These are phyloP conservation scores for Choloepus didactylus DNA, from an alignment of 2,797 vertebrate genomes.

Conservation along the genomic window DNA sequence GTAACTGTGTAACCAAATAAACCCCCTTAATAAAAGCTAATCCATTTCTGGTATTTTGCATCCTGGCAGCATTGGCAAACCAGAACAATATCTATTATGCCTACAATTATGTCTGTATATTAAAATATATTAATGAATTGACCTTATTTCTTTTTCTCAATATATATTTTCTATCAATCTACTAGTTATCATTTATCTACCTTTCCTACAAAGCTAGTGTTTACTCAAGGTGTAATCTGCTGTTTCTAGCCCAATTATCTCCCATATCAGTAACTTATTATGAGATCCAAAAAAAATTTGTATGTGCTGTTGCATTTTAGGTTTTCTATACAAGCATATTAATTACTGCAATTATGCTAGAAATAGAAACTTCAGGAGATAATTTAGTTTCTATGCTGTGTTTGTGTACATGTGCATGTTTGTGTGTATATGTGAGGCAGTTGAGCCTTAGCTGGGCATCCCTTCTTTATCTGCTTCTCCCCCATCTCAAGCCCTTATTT, in stretches of 20 bases:
- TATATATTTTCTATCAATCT: too few relatives aligned
- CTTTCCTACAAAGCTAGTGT: too few relatives aligned
- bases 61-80: too few relatives aligned
- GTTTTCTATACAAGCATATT: not conserved
- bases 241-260: not conserved
- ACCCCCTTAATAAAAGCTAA: too few relatives aligned
- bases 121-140: too few relatives aligned
- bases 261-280: not conserved
- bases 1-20: too few relatives aligned
- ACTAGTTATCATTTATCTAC: too few relatives aligned
- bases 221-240: not conserved
- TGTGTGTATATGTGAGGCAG: not conserved
- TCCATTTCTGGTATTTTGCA: too few relatives aligned
- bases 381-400: not conserved
- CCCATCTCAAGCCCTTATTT: too few relatives aligned
- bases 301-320: not conserved
- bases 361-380: not conserved
- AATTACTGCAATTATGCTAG: not conserved
- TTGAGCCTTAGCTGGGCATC: fast-evolving
- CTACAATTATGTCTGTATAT: too few relatives aligned
- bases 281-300: not conserved
- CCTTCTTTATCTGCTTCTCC: not conserved
- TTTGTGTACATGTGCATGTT: not conserved
- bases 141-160: too few relatives aligned
- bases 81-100: too few relatives aligned